Evolutionary conservation across 2,797 vertebrate genomes (phyloP).

Genomic region (Myiotriccus ornatus): DNA sequence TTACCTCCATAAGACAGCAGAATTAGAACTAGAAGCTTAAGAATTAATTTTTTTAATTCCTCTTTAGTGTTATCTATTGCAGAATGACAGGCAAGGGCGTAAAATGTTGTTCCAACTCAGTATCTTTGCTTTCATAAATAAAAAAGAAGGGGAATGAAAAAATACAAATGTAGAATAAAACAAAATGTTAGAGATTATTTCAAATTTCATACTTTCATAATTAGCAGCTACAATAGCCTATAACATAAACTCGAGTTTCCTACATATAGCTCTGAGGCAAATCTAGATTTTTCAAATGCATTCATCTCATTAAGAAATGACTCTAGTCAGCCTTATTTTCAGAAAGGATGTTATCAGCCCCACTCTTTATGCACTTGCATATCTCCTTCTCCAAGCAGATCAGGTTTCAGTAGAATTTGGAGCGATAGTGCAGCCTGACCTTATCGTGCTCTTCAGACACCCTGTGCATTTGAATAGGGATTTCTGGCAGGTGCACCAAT

Average conservation of each 20-base stretch:
- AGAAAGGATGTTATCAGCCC: neutral
- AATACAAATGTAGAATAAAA: neutral
- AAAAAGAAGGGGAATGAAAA: neutral
- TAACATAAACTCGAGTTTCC: neutral
- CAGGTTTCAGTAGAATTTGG: conserved; percentile 4
- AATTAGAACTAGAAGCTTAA: neutral
- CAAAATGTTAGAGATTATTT: neutral
- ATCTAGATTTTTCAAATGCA: neutral
- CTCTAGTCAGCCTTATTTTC: neutral
- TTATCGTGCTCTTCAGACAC: neutral
- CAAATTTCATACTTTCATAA: neutral
- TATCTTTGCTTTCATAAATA: neutral
- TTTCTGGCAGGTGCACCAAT: neutral
- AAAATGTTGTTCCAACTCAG: neutral
- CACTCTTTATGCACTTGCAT: neutral
- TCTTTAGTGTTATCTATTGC: neutral
- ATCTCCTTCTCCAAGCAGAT: conserved; percentile 12
- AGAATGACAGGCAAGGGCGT: neutral
- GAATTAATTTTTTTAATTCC: neutral
- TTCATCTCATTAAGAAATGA: neutral
- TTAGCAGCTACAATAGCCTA: neutral
- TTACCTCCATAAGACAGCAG: neutral
- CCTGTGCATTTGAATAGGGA: neutral
- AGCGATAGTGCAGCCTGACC: neutral
- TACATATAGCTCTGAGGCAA: neutral